Evolutionary conservation across 2,113 vertebrate species (phyloP).

Genomic region (Danionella cerebrum): DNA sequence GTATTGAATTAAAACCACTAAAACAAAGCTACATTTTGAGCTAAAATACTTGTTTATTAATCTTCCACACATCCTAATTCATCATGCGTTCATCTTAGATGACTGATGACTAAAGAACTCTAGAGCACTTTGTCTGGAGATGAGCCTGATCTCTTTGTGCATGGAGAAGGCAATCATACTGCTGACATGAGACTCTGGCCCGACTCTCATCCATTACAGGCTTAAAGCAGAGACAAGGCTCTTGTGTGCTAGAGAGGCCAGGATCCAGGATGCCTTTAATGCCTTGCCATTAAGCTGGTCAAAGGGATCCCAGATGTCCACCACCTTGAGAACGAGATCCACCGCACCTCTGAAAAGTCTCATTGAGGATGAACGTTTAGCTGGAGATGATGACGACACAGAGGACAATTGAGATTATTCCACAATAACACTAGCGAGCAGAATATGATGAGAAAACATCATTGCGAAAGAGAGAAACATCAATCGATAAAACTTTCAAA

Average conservation of each 20-base stretch:
- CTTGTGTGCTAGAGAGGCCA: slow-evolving; percentile 8
- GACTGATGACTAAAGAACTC: neutral
- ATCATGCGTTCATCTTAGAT: neutral
- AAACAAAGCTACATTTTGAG: too few species aligned
- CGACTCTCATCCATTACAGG: slow-evolving; percentile 14
- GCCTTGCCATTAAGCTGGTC: slow-evolving; percentile 18
- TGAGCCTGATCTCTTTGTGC: neutral
- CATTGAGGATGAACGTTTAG: neutral
- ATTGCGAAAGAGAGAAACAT: slow-evolving; percentile 8
- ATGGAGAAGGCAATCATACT: neutral
- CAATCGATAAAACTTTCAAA: slow-evolving; percentile 19
- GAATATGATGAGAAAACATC: neutral
- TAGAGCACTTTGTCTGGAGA: slow-evolving; percentile 4
- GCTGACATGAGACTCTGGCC: neutral
- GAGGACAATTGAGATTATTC: neutral
- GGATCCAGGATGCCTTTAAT: slow-evolving; percentile 26
- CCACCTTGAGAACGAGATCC: neutral
- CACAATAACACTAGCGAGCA: neutral
- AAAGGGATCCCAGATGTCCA: slow-evolving; percentile 7
- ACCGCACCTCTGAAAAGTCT: neutral
- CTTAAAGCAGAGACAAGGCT: slow-evolving; percentile 4
- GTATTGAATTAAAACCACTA: too few species aligned
- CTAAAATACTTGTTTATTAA: too few species aligned
- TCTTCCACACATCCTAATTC: neutral
- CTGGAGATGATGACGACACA: neutral